phyloP scores from a whole-genome alignment of 2,797 vertebrate genomes.

The Pantherophis alleghaniensis region DNA sequence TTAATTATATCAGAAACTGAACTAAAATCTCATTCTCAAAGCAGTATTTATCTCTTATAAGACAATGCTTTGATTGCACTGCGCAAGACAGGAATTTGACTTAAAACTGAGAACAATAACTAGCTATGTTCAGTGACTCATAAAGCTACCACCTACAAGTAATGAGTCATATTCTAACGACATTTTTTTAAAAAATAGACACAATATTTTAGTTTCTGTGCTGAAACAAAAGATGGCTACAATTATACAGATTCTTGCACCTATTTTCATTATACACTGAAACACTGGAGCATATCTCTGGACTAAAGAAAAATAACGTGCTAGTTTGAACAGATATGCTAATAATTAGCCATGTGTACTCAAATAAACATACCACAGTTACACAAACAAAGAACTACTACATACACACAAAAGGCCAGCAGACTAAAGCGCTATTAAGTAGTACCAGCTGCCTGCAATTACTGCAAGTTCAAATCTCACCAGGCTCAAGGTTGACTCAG shows the following conservation, averaged over 20 bases:
- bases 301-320: background rate
- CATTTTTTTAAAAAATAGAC: background rate
- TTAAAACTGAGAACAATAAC: slow-evolving; percentile 8
- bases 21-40: background rate
- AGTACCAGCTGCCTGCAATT: too few relatives aligned
- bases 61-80: slow-evolving; percentile 1
- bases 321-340: background rate
- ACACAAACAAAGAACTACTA: background rate
- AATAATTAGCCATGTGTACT: background rate
- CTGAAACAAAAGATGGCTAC: background rate
- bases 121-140: slow-evolving; percentile 14
- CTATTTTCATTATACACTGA: background rate
- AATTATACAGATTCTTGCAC: background rate
- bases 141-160: slow-evolving; percentile 25
- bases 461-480: too few relatives aligned
- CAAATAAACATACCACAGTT: background rate
- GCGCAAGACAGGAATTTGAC: background rate
- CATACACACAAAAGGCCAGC: background rate
- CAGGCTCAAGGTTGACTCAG: too few relatives aligned
- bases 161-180: slow-evolving; percentile 21
- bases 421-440: too few relatives aligned
- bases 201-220: background rate
- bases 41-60: background rate
- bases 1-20: background rate
- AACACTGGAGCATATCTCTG: background rate